Evolutionary conservation across 2,113 vertebrate genomes (phyloP).

Genomic region (Ciconia stormi): DNA sequence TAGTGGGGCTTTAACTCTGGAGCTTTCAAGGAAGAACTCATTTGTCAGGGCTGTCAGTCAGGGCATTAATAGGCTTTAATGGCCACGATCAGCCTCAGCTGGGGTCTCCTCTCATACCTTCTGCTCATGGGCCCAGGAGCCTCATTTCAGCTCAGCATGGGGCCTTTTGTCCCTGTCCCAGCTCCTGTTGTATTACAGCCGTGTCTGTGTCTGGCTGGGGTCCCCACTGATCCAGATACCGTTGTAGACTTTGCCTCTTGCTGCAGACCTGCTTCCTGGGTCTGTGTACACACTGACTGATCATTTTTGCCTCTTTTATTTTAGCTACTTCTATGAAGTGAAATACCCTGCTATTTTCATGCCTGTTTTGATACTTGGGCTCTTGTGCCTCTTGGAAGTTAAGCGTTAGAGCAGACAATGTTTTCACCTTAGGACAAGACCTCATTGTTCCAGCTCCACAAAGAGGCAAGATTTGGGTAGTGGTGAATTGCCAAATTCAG

Average conservation of each 20-base stretch:
- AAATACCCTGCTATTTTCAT: not conserved
- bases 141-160: not conserved
- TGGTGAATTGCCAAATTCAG: not conserved
- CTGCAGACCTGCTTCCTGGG: not conserved
- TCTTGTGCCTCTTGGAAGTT: not conserved
- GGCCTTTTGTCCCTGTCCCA: rapidly evolving
- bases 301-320: not conserved
- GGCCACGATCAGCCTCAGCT: not conserved
- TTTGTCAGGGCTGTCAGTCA: not conserved
- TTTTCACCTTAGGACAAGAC: not conserved
- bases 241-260: not conserved
- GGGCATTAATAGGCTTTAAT: not conserved
- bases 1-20: not conserved
- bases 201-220: rapidly evolving
- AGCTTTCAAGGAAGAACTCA: not conserved
- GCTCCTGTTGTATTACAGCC: not conserved
- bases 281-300: rapidly evolving
- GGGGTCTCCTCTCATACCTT: not conserved
- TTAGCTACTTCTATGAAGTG: not conserved
- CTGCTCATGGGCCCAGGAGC: not conserved
- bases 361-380: not conserved
- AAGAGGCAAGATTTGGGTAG: not conserved
- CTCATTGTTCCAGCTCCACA: not conserved
- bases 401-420: rapidly evolving
- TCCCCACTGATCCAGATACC: not conserved